Base-by-base conservation (phyloP, 2,888 invertebrate species). In the Ochropacha duplaris region DNA sequence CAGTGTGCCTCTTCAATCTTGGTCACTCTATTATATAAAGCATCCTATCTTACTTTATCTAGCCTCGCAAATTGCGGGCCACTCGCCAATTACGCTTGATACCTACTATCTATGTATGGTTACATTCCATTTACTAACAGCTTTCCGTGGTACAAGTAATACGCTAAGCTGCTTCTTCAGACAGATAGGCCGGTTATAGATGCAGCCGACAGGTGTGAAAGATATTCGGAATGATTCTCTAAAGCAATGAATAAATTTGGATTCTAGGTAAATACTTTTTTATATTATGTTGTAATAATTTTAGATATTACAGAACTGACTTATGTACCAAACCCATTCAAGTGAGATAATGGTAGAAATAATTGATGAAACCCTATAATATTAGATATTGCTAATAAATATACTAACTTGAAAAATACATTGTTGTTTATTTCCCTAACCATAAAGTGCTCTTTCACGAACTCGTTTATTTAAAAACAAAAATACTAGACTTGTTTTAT, bases 51-150 rank as follows among this genome's bases (percentile, higher is more conserved):
- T 9, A 19, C 44, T 16, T 44, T 44, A 44, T 19, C 44, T 16
- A 44, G 19, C 36, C 19, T 44, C 16, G 44, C 5, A 19, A 19
- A 19, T 19, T 19, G 44, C 19, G 44, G 44, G 44, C 19, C 8
- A 9, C 44, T 44, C n/a, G 44, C 44, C 44, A 44, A 44, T 44
- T 9, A 44, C 49, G 39, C 54, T 56, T 56, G 39, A 34, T 22
- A 31, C n/a, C n/a, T n/a, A n/a, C 44, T 44, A 44, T 44, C 44
- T 19, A 44, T 44, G 16, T 44, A 44, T n/a, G 19, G n/a, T 44
- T 44, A 19, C 16, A 44, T 44, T 44, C 44, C 44, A 19, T 44
- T 44, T 19, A 9, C 44, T 16, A 44, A 16, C 19, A 44, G 19
- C 44, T 44, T 19, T 44, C 39, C n/a, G n/a, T 6, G 36, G 0